Percentiles rank a stretch among this genome's conserved stretches.
Evolutionary conservation across 2,797 vertebrate species (phyloP).

Genomic region (Sebastes itinus): DNA sequence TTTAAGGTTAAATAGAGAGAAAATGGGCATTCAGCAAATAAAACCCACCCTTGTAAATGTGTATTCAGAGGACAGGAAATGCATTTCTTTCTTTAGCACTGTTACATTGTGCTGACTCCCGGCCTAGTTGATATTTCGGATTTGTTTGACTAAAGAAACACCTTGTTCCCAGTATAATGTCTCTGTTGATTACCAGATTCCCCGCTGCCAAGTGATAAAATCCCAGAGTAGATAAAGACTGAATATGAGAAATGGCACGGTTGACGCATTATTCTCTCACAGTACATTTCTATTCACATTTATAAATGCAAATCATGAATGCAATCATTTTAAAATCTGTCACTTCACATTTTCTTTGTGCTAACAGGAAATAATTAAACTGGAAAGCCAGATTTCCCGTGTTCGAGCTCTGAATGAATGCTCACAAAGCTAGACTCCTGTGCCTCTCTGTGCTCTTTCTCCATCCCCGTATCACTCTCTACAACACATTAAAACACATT

Average conservation of each 20-base stretch:
- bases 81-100: constrained; percentile 51
- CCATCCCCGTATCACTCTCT: constrained; percentile 38
- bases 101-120: constrained; percentile 72
- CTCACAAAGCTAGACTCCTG: constrained; percentile 19
- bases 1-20: constrained; percentile 55
- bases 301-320: constrained; percentile 54
- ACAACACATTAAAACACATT: constrained; percentile 55
- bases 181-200: constrained; percentile 56
- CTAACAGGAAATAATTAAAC: constrained; percentile 59
- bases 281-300: constrained; percentile 39
- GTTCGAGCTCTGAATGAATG: constrained; percentile 40
- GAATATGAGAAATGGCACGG: constrained; percentile 37
- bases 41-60: constrained; percentile 35
- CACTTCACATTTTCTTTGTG: constrained; percentile 44
- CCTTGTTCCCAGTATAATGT: constrained; percentile 59
- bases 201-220: constrained; percentile 58
- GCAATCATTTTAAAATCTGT: constrained; percentile 59
- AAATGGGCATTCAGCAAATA: constrained; percentile 54
- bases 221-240: constrained; percentile 54
- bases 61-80: constrained; percentile 50
- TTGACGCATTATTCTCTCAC: constrained; percentile 30
- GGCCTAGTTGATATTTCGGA: constrained; percentile 45
- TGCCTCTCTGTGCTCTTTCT: constrained; percentile 31
- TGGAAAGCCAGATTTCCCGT: constrained; percentile 29
- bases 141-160: constrained; percentile 70